These are phyloP conservation scores for Zeus faber DNA, from an alignment of 2,113 vertebrate genomes.

Conservation along the genomic window DNA sequence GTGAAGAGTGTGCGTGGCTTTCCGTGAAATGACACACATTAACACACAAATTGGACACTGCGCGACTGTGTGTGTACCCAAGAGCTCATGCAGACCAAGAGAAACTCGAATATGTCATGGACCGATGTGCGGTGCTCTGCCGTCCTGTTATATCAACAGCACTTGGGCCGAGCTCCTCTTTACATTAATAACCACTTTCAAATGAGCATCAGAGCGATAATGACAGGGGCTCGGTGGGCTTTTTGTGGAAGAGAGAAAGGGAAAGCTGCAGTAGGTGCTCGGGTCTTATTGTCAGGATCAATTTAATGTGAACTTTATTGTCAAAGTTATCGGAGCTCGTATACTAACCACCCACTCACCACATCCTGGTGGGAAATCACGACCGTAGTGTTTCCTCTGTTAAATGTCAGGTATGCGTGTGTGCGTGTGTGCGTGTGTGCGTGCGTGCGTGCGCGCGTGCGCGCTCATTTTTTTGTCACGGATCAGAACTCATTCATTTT, in stretches of 20 bases:
- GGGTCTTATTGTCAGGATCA: slow-evolving; percentile 28
- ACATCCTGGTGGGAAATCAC: slow-evolving; percentile 30
- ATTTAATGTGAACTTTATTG: slow-evolving; percentile 45
- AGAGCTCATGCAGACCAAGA: no score
- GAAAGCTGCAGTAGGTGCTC: slow-evolving; percentile 2
- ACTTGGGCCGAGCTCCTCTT: no score
- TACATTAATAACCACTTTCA: background rate
- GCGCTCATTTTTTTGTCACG: background rate
- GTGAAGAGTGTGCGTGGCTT: no score
- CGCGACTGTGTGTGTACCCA: no score
- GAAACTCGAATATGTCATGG: no score
- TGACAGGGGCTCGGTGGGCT: background rate
- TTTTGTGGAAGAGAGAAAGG: background rate
- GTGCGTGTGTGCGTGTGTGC: slow-evolving; percentile 10
- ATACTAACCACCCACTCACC: slow-evolving; percentile 28
- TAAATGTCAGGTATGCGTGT: slow-evolving; percentile 21
- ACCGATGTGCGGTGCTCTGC: no score
- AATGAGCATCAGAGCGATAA: background rate
- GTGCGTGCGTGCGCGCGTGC: background rate
- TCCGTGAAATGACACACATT: no score
- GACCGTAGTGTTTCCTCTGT: slow-evolving; percentile 37
- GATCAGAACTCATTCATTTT: background rate
- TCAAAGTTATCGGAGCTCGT: slow-evolving; percentile 26
- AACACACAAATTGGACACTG: no score
- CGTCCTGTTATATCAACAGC: no score